Evolutionary conservation across 2,888 invertebrate species (phyloP).

Genomic region (Macropis europaea): DNA sequence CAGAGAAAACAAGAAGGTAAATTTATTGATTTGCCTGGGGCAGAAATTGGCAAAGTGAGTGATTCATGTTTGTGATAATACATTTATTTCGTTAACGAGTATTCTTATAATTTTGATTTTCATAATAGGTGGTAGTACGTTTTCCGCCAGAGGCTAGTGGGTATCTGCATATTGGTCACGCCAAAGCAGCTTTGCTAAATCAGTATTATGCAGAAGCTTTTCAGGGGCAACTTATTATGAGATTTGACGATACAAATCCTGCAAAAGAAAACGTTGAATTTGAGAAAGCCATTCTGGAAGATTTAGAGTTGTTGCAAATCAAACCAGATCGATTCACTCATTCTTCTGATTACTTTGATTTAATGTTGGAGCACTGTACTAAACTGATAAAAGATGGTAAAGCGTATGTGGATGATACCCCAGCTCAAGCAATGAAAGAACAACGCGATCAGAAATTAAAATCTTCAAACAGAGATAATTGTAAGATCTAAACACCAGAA

Average conservation of each 20-base stretch:
- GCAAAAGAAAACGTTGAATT: conserved; percentile 98
- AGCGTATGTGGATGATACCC: conserved; percentile 98
- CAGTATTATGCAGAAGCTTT: conserved; percentile 97
- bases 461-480: conserved; percentile 91
- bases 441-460: conserved; percentile 94
- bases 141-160: conserved; percentile 99
- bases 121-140: conserved; percentile 87
- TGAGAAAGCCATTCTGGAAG: conserved; percentile 97
- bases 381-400: conserved; percentile 92
- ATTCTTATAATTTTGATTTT: background rate
- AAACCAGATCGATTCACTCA: conserved; percentile 96
- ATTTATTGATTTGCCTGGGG: conserved; percentile 97
- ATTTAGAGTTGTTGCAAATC: conserved; percentile 94
- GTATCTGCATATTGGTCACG: conserved; percentile 98
- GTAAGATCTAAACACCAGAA: conserved; percentile 81
- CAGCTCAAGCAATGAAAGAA: conserved; percentile 95
- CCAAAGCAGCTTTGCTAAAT: conserved; percentile 98
- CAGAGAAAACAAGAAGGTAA: conserved; percentile 93
- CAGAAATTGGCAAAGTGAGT: conserved; percentile 94
- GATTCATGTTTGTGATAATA: background rate
- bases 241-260: conserved; percentile 99
- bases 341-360: conserved; percentile 98
- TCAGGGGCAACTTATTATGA: conserved; percentile 96
- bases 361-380: conserved; percentile 93
- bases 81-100: background rate